These are phyloP conservation scores for Anguilla marmorata DNA, from an alignment of 2,797 vertebrate species.

Conservation along the genomic window DNA sequence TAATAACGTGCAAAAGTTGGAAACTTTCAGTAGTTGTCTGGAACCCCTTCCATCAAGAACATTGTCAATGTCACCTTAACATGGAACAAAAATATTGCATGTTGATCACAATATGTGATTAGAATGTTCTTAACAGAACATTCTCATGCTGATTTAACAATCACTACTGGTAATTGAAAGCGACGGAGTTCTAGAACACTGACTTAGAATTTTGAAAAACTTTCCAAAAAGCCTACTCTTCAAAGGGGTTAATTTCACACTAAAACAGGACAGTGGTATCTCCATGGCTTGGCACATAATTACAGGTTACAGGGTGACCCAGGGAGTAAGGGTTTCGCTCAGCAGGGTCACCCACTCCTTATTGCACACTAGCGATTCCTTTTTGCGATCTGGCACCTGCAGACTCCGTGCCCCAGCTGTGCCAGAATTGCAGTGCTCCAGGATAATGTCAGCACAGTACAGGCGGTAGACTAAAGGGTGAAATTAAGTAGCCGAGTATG, in stretches of 20 bases:
- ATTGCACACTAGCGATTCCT: neutral
- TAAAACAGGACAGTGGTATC: neutral
- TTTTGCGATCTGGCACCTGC: neutral
- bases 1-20: neutral
- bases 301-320: neutral
- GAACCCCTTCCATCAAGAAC: neutral
- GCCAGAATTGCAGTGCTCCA: neutral
- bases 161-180: too few relatives aligned
- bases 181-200: too few relatives aligned
- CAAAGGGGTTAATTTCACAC: neutral
- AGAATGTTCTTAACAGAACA: too few relatives aligned
- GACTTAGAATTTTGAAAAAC: too few relatives aligned
- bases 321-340: neutral
- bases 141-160: too few relatives aligned
- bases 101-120: neutral
- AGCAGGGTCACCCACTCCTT: neutral
- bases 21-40: neutral
- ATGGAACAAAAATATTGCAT: neutral
- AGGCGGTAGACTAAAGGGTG: neutral
- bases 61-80: neutral
- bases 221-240: too few relatives aligned
- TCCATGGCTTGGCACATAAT: neutral
- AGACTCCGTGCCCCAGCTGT: neutral
- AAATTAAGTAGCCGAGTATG: neutral
- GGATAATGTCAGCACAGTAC: neutral